Conservation (phyloP, 2,888 invertebrate genomes). For the Lasioglossum malachurum region DNA sequence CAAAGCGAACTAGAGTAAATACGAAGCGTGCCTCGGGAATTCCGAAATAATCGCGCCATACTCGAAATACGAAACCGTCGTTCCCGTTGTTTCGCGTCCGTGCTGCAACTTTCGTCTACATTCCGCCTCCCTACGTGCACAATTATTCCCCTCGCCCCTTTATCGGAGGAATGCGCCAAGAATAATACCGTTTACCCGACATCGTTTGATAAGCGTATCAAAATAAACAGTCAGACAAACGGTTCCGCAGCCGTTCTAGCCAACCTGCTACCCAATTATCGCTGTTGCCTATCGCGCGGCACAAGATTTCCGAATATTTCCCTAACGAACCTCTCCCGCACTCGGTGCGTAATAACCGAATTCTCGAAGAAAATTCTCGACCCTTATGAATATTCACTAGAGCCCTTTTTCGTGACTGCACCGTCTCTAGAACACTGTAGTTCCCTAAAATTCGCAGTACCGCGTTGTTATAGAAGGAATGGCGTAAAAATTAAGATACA, state of each 20-base stretch:
- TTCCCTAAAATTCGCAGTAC: neutral
- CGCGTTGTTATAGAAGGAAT: neutral
- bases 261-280: constrained; percentile 11
- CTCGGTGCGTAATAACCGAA: neutral
- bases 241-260: neutral
- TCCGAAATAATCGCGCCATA: constrained; percentile 63
- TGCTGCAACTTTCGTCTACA: constrained; percentile 36
- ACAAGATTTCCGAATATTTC: neutral
- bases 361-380: neutral
- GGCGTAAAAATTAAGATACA: neutral
- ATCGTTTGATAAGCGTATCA: constrained; percentile 44
- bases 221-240: constrained; percentile 33
- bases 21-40: constrained; percentile 59
- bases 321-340: neutral
- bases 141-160: constrained; percentile 45
- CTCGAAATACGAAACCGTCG: constrained; percentile 39
- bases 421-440: neutral
- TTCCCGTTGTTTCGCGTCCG: constrained; percentile 27
- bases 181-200: constrained; percentile 58
- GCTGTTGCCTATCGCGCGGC: neutral
- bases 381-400: neutral
- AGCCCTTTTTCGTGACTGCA: neutral
- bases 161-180: constrained; percentile 49
- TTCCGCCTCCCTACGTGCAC: constrained; percentile 43
- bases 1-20: constrained; percentile 58